Base-by-base conservation (phyloP, 2,888 invertebrate genomes). In the Hypomecis atomaria region DNA sequence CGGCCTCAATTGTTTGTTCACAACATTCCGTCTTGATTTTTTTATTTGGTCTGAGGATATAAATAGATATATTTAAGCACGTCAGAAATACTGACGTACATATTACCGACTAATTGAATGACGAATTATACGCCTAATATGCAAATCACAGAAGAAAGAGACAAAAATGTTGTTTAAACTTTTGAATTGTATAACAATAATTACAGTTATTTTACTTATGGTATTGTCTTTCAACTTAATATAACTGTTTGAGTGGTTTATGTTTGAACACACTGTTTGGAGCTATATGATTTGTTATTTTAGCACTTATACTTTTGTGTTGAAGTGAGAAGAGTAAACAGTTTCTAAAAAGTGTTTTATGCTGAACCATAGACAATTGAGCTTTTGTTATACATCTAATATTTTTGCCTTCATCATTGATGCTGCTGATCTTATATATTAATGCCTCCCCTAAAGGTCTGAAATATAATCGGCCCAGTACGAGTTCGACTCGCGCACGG, bases 241-340 rank as follows among this genome's bases (percentile, higher is more conserved):
- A 54, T 11, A 37, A 38, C 37, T 37, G 50, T 53, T 47, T 8
- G 48, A 60, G 40, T 47, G 48, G 36, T 37, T 49, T 37, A 36
- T 36, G 44, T 55, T 44, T 61, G 37, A 49, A 61, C 6, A 13
- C 23, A 6, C 7, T 55, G 49, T 33, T 55, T 44, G 38, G 5
- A 5, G 53, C 34, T 36, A 43, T 37, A 9, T 44, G 37, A 59
- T 63, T 63, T 63, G 59, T 64, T 64, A 47, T 45, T 40, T 59
- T 59, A 59, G 48, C 64, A 50, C 59, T 64, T 50, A 36, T 7
- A 42, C 49, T 59, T 59, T 64, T 64, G 54, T 59, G 42, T 64
- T 36, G 8, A 57, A 43, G 36, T n/a, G 59, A 54, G 11, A 53
- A 57, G 47, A 57, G 56, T 38, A 60, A 60, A 60, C 34, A 36